These are phyloP conservation scores for Limenitis camilla DNA, from an alignment of 2,888 invertebrate genomes.

Conservation along the genomic window DNA sequence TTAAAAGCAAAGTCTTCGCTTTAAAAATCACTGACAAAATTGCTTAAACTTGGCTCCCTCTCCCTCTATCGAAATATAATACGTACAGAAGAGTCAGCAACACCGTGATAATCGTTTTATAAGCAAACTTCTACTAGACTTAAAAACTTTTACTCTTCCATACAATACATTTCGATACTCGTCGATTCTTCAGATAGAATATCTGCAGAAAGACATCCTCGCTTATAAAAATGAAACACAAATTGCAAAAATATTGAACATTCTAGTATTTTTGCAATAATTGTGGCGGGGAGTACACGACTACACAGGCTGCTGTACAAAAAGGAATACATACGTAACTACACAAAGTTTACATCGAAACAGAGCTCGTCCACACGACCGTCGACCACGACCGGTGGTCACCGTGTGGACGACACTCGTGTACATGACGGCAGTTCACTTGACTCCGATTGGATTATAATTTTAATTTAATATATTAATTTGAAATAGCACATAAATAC, in stretches of 20 bases:
- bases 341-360: conserved; percentile 1
- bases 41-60: not conserved
- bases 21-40: conserved; percentile 43
- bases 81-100: not conserved
- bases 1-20: conserved; percentile 60
- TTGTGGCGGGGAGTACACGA: too few species aligned
- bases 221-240: not conserved
- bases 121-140: too few species aligned
- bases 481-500: conserved; percentile 21
- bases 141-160: not conserved
- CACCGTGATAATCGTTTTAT: too few species aligned
- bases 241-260: not conserved
- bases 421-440: not conserved
- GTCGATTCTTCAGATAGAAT: not conserved
- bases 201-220: conserved; percentile 1
- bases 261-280: too few species aligned
- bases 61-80: not conserved
- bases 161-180: not conserved
- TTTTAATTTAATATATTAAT: not conserved
- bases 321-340: conserved; percentile 3
- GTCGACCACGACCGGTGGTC: not conserved
- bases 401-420: not conserved
- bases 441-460: not conserved
- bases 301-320: conserved; percentile 8
- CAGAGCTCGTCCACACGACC: not conserved